Conservation (phyloP, 1,140 invertebrate genomes). For the Pectinophora gossypiella region DNA sequence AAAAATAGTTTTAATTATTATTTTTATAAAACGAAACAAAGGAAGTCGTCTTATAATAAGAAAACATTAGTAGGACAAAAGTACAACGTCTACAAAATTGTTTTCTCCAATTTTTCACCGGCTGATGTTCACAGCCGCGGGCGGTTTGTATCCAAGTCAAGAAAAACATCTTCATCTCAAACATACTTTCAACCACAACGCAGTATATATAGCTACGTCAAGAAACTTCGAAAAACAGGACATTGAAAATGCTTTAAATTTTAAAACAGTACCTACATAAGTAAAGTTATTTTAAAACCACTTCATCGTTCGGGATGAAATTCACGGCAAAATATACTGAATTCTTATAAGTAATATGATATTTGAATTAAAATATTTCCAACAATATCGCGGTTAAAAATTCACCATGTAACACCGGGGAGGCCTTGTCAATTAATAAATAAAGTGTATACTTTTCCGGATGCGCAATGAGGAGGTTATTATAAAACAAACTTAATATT, state of each 20-base stretch:
- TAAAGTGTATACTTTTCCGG: too few species aligned
- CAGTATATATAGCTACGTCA: not conserved
- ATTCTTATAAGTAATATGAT: too few species aligned
- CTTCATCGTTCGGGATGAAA: too few species aligned
- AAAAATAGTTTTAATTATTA: too few species aligned
- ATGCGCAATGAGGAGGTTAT: slow-evolving; percentile 31
- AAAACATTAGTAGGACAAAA: too few species aligned
- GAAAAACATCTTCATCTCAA: not conserved
- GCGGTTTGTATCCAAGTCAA: not conserved
- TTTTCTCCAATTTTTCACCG: not conserved
- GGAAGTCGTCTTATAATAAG: too few species aligned
- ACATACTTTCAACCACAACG: not conserved
- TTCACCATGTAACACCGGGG: not conserved
- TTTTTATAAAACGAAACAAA: too few species aligned
- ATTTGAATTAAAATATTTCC: too few species aligned
- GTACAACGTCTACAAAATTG: not conserved
- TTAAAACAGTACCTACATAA: not conserved
- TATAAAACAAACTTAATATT: slow-evolving; percentile 59
- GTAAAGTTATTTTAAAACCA: too few species aligned
- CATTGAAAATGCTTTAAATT: not conserved
- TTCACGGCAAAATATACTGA: too few species aligned
- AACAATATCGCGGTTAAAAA: not conserved
- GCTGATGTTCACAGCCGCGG: not conserved
- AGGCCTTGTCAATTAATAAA: not conserved
- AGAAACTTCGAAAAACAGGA: too few species aligned